Base-by-base conservation (phyloP, 2,888 invertebrate species). In the Orchestes rusci region DNA sequence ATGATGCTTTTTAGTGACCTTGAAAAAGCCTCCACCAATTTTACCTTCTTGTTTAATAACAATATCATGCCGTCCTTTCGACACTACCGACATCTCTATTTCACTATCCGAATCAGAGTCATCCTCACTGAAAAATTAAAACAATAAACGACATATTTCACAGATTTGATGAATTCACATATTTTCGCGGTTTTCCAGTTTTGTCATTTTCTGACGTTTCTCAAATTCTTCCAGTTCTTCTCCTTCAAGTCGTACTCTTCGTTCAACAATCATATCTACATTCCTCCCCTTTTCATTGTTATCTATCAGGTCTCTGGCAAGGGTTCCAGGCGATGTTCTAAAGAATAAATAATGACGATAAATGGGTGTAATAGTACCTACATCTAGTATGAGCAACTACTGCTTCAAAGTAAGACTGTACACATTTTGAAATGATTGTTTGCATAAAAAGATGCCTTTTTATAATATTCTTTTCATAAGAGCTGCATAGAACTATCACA, bases 1-100 rank as follows among this genome's bases (percentile, higher is more conserved):
- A 67, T 93, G 89, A 58, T 92, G 88, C 43, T 93, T 87, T 70
- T 93, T 89, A 41, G 81, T 84, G 2, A 82, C 84, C 65, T 91
- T 91, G 64, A 90, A 91, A 62, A 90, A 90, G 41, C 90, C 87
- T 56, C 79, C 79, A 63, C 68, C 77, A 33, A 66, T 59, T 59
- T 69, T 69, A 34, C 76, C 79, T 71, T 82, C 82, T 45, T 80
- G 79, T 17, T 87, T 79, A n/a, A 87, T 88, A 28, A 84, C 84
- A 57, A 89, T 82, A 68, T 95, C 94, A 66, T 95, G 93, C 38
- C 86, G 82, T 0, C 90, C 90, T 60, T 75, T 77, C 3, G 70
- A 70, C 48, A 86, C 86, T 37, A 86, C 80, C 65, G 82, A 84
- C 77, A 87, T 86, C 68, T 87, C 89, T 43, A 87, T 75, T 59